Percentiles rank a stretch among this genome's conserved stretches.
Evolutionary conservation across 1,140 invertebrate genomes (phyloP).

Genomic region (Limonius californicus): DNA sequence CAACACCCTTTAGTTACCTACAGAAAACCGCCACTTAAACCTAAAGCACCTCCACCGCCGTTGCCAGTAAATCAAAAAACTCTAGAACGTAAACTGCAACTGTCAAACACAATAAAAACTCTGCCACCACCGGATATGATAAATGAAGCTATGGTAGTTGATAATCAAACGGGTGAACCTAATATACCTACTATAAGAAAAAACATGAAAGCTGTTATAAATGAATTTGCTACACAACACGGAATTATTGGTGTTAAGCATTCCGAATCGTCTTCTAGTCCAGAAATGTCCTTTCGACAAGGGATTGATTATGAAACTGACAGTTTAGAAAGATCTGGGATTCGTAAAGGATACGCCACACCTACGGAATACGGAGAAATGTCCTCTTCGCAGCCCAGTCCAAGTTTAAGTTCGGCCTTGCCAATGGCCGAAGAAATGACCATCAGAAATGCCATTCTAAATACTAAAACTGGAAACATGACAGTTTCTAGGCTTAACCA

Average conservation of each 20-base stretch:
- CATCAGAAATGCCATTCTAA: slow-evolving; percentile 65
- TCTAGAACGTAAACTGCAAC: slow-evolving; percentile 38
- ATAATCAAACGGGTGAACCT: slow-evolving; percentile 42
- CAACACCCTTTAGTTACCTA: neutral
- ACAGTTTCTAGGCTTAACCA: slow-evolving; percentile 53
- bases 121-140: slow-evolving; percentile 55
- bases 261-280: neutral
- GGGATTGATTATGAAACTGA: slow-evolving; percentile 71
- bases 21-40: slow-evolving; percentile 18
- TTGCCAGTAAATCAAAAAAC: slow-evolving; percentile 22
- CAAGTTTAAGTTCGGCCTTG: slow-evolving; percentile 62
- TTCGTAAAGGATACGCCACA: slow-evolving; percentile 50
- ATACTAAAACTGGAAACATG: slow-evolving; percentile 56
- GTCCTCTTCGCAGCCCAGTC: slow-evolving; percentile 61
- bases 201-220: slow-evolving; percentile 57
- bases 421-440: slow-evolving; percentile 75
- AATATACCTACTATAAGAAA: slow-evolving; percentile 50
- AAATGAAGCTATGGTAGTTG: slow-evolving; percentile 57
- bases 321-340: slow-evolving; percentile 63
- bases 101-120: slow-evolving; percentile 20
- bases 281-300: slow-evolving; percentile 24
- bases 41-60: slow-evolving; percentile 30
- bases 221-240: slow-evolving; percentile 50
- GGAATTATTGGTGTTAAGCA: neutral
- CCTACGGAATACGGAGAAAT: slow-evolving; percentile 61